Percentiles rank a stretch among this genome's conserved stretches.
Evolutionary conservation across 2,888 invertebrate species (phyloP).

Genomic region (Chymomyza amoena): DNA sequence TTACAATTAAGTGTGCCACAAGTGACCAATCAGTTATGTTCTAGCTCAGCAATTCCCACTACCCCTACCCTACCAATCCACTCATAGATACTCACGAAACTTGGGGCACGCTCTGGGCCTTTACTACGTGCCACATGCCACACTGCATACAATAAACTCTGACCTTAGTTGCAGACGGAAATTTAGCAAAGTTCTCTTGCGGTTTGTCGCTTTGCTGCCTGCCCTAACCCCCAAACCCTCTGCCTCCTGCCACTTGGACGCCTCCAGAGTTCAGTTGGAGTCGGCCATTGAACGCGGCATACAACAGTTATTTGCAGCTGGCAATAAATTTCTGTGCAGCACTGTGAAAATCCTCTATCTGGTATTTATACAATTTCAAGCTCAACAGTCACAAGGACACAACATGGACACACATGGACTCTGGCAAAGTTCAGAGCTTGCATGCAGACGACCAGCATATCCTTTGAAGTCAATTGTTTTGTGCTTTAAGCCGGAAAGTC

Average conservation of each 20-base stretch:
- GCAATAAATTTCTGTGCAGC: conserved; percentile 22
- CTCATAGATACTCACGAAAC: background rate
- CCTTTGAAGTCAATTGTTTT: background rate
- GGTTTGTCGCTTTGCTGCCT: conserved; percentile 3
- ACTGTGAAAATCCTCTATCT: background rate
- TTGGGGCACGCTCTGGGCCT: background rate
- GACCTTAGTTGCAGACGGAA: conserved; percentile 56
- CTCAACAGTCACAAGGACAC: background rate
- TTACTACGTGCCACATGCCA: conserved; percentile 39
- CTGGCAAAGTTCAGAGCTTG: background rate
- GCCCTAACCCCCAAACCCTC: no score
- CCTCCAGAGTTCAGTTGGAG: conserved; percentile 46
- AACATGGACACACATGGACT: background rate
- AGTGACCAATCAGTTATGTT: conserved; percentile 64
- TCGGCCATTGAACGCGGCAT: conserved; percentile 60
- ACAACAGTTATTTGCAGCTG: conserved; percentile 44
- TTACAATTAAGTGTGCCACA: conserved; percentile 9
- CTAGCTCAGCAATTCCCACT: conserved; percentile 1
- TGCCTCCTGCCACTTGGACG: background rate
- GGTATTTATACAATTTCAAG: background rate
- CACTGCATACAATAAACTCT: conserved; percentile 68
- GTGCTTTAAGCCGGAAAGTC: background rate
- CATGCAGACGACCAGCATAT: background rate
- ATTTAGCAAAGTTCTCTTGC: conserved; percentile 11
- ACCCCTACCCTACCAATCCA: no score